These are phyloP conservation scores for Drosophila setosimentum DNA, from an alignment of 2,888 invertebrate species.

Conservation along the genomic window DNA sequence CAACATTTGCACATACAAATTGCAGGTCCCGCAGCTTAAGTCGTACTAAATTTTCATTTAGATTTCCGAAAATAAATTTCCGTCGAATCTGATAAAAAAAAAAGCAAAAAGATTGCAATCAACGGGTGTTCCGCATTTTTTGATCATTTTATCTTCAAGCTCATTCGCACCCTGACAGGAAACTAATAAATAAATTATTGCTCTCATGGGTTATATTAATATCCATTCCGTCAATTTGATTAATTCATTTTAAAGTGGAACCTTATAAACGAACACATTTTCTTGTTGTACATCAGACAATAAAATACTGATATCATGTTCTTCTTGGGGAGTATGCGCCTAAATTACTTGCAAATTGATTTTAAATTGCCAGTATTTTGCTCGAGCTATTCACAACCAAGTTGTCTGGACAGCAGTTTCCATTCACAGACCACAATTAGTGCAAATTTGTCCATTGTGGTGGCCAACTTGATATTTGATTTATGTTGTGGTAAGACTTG, in stretches of 20 bases:
- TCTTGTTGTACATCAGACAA: constrained; percentile 18
- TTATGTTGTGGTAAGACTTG: background rate
- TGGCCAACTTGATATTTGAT: constrained; percentile 4
- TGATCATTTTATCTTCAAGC: background rate
- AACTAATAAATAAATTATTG: background rate
- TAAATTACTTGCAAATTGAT: constrained; percentile 73
- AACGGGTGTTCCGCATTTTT: background rate
- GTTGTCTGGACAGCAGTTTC: constrained; percentile 6
- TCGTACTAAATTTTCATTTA: too few species aligned
- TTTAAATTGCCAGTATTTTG: constrained; percentile 70
- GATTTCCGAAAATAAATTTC: background rate
- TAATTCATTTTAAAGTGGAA: constrained; percentile 72
- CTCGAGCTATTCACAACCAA: constrained; percentile 29
- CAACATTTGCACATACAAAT: background rate
- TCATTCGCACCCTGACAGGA: too few species aligned
- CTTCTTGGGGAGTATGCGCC: constrained; percentile 26
- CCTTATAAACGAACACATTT: constrained; percentile 65
- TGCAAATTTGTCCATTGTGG: background rate
- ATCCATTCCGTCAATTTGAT: constrained; percentile 45
- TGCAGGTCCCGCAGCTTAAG: background rate
- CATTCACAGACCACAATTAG: background rate
- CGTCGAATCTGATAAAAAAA: too few species aligned
- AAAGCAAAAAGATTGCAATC: background rate
- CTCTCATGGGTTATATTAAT: background rate
- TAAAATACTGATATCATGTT: background rate